Evolutionary conservation across 2,888 invertebrate genomes (phyloP).

Genomic region (Pseudoips prasinana): DNA sequence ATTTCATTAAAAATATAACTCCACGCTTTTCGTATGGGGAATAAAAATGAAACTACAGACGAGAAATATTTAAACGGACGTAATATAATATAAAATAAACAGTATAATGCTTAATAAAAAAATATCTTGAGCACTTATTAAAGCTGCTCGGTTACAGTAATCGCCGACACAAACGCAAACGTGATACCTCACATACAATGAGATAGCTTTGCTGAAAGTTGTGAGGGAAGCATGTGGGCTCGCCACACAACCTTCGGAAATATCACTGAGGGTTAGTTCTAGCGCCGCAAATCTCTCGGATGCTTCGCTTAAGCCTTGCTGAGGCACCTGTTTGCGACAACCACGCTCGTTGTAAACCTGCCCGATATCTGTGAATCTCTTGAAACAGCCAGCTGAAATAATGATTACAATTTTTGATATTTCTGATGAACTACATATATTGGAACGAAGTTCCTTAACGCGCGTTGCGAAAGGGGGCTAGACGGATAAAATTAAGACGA

Average conservation of each 20-base stretch:
- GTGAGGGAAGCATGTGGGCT: conserved; percentile 52
- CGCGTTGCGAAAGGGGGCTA: no score
- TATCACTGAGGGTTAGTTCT: conserved; percentile 30
- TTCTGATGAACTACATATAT: no score
- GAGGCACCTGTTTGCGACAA: conserved; percentile 41
- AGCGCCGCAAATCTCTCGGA: conserved; percentile 32
- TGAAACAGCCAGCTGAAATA: conserved; percentile 36
- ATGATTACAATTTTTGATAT: no score
- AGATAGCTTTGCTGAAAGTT: conserved; percentile 48
- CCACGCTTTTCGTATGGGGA: no score
- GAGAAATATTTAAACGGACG: no score
- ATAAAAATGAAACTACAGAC: no score
- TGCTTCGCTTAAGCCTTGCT: conserved; percentile 30
- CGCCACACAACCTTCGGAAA: conserved; percentile 39
- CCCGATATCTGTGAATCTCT: conserved; percentile 44
- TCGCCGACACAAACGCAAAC: conserved; percentile 48
- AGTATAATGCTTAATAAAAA: no score
- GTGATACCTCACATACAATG: conserved; percentile 50
- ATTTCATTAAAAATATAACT: no score
- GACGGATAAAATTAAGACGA: no score
- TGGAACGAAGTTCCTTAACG: no score
- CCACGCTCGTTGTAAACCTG: conserved; percentile 43
- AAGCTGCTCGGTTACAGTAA: conserved; percentile 41
- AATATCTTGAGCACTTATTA: no score
- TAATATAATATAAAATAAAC: no score